Evolutionary conservation across 2,888 invertebrate species (phyloP).

Genomic region (Caenorhabditis macrosperma): DNA sequence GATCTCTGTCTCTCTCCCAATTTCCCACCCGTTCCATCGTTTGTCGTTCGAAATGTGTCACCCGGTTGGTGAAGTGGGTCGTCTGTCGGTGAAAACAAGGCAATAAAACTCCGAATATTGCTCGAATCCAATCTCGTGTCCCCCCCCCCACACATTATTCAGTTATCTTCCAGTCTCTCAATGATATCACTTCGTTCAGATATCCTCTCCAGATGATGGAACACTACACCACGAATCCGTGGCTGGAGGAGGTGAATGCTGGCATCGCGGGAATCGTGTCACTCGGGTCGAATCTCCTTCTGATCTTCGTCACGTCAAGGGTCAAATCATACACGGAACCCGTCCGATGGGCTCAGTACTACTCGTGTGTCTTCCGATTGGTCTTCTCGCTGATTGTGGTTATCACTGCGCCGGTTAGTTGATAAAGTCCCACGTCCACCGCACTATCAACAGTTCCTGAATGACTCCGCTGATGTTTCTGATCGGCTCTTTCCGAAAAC

Average conservation of each 20-base stretch:
- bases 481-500: too few species aligned
- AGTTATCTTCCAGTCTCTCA: not conserved
- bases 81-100: too few species aligned
- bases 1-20: too few species aligned
- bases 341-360: slow-evolving; percentile 31
- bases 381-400: slow-evolving; percentile 29
- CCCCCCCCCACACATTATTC: not conserved
- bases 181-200: too few species aligned
- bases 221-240: slow-evolving; percentile 38
- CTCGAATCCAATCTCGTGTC: too few species aligned
- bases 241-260: slow-evolving; percentile 30
- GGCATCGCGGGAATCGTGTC: slow-evolving; percentile 33
- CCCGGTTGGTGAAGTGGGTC: too few species aligned
- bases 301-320: slow-evolving; percentile 29
- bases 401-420: slow-evolving; percentile 37
- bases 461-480: too few species aligned
- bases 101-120: too few species aligned
- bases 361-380: slow-evolving; percentile 30
- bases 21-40: too few species aligned
- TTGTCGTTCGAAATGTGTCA: too few species aligned
- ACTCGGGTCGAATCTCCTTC: slow-evolving; percentile 11
- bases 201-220: slow-evolving; percentile 38
- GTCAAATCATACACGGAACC: slow-evolving; percentile 42
- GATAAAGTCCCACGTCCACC: too few species aligned
- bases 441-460: too few species aligned